Conservation (phyloP, 2,113 vertebrate genomes). For the Gambusia affinis region DNA sequence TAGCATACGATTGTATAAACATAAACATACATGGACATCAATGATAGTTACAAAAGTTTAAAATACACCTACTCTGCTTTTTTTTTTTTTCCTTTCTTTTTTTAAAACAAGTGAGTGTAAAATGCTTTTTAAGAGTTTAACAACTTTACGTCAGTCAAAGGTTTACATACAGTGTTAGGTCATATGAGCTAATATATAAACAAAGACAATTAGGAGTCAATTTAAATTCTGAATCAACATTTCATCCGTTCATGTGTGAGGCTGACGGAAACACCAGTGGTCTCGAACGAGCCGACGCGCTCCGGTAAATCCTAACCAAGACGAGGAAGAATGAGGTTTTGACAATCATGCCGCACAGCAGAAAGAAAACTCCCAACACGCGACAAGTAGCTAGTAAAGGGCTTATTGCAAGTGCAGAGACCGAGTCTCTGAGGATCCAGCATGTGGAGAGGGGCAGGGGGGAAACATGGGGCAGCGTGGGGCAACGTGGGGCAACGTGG, state of each 20-base stretch:
- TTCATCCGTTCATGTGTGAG: constrained; percentile 72
- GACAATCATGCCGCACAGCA: constrained; percentile 58
- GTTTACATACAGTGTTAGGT: constrained; percentile 82
- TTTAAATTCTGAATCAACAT: constrained; percentile 75
- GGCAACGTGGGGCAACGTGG: constrained; percentile 1
- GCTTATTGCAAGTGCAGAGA: constrained; percentile 67
- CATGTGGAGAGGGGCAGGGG: constrained; percentile 38
- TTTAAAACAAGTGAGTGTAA: constrained; percentile 73
- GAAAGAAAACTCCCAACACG: constrained; percentile 53
- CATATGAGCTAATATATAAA: constrained; percentile 79
- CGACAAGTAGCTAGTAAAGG: constrained; percentile 65
- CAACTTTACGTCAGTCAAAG: constrained; percentile 74
- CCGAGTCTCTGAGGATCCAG: constrained; percentile 71
- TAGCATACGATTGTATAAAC: constrained; percentile 85
- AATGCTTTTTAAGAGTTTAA: constrained; percentile 75
- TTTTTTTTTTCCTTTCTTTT: constrained; percentile 23
- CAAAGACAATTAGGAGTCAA: constrained; percentile 78
- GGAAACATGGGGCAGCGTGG: background rate
- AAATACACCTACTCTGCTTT: constrained; percentile 74
- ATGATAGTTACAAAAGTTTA: constrained; percentile 78
- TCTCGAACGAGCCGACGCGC: constrained; percentile 68
- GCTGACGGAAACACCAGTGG: constrained; percentile 72
- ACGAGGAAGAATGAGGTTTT: constrained; percentile 69
- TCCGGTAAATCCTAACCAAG: constrained; percentile 62
- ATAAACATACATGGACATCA: constrained; percentile 82